phyloP scores from a whole-genome alignment of 1,140 invertebrate species.

The Heliconius hewitsoni region DNA sequence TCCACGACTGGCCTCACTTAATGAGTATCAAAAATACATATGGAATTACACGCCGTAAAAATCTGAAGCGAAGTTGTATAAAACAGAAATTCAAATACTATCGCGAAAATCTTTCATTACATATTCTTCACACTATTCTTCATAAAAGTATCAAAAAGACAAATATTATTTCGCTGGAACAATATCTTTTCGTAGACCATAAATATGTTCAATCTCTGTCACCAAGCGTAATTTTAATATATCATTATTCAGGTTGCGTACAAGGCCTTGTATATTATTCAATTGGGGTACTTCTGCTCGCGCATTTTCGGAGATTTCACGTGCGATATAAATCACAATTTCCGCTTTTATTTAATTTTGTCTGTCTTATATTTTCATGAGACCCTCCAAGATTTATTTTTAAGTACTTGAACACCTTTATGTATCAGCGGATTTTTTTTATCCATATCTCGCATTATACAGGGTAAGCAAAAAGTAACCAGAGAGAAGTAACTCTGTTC shows the following conservation, averaged over 20 bases:
- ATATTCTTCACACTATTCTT: not conserved
- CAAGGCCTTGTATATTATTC: constrained; percentile 20
- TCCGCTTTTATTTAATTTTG: constrained; percentile 21
- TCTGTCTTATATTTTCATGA: not conserved
- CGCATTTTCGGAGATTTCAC: constrained; percentile 16
- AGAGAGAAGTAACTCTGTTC: no score
- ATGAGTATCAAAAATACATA: no score
- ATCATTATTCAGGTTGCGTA: constrained; percentile 23
- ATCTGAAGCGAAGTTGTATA: no score
- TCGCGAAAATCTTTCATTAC: not conserved
- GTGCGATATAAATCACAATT: constrained; percentile 16
- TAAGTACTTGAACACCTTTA: constrained; percentile 7
- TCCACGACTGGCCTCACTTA: no score
- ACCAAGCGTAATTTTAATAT: constrained; percentile 32
- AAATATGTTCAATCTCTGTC: constrained; percentile 30
- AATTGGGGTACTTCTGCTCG: constrained; percentile 15
- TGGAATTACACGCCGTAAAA: no score
- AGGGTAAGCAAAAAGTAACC: no score
- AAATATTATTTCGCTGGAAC: constrained; percentile 1
- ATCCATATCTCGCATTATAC: not conserved
- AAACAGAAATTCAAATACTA: no score
- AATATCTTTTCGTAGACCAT: constrained; percentile 22
- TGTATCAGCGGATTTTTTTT: not conserved
- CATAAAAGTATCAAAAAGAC: not conserved
- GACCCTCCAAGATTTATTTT: not conserved